Base-by-base conservation (phyloP, 2,888 invertebrate genomes). In the Ecliptopera silaceata region DNA sequence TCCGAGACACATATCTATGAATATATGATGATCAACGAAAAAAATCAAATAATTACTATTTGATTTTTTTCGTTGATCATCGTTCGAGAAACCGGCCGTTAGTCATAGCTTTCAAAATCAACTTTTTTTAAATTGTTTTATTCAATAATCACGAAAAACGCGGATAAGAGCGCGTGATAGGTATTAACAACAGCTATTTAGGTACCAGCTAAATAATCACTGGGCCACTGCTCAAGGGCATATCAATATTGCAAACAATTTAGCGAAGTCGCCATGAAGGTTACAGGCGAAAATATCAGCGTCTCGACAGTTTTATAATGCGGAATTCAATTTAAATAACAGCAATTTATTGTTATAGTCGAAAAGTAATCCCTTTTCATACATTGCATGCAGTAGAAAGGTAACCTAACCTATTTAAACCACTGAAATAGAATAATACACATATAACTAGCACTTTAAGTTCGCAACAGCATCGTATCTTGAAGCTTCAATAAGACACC, bases 241-340 rank as follows among this genome's bases (percentile, higher is more conserved):
- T 72, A 80, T 77, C 74, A 77, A 82, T 82, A 79, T 73, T 68
- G 72, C 74, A 61, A 68, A 67, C 68, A 67, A 63, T 70, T 73
- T 72, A 72, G 70, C 64, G 58, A 63, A 74, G 68, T 75, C 69
- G 67, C 74, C 66, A 63, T 57, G 65, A 67, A 63, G 70, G 59
- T 59, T 69, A 59, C 44, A 31, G 54, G 64, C 57, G 56, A 68
- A 68, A 68, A 69, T 68, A 70, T 64, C 26, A 49, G 6, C 52
- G 43, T 54, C 52, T 48, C 31, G 53, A 53, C 55, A 34, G 43
- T 56, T 58, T 67, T 56, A 62, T 52, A 56, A 56, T 49, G 60
- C 61, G 60, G 65, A 64, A 61, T 51, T 43, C 1, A 20, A 39
- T 49, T 56, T 20, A 36, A 12, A 43, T 36, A 29, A 42, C 38